Base-by-base conservation (phyloP, 2,797 vertebrate species). In the Notolabrus celidotus region DNA sequence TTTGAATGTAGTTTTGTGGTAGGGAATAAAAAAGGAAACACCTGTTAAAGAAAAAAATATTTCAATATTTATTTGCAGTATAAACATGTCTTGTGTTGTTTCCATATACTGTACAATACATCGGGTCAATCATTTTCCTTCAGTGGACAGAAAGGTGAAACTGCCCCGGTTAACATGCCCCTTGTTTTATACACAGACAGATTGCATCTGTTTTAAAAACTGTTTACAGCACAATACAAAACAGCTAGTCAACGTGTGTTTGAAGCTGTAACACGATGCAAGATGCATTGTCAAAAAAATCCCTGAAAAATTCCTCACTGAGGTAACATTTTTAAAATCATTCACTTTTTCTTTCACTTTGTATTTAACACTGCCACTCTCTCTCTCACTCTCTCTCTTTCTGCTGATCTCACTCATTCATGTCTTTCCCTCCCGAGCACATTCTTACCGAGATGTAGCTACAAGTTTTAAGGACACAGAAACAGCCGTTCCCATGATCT, bases 11-110 rank as follows among this genome's bases (percentile, higher is more conserved):
- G 2, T 16, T 23, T 39, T 12, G 29, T 23, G 15, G n/a, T 23
- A 29, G 71, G 16, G 73, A 81, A 93, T 77, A 89, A 86, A 84
- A 25, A 54, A 19, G 53, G 46, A 80, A 46, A 74, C 47, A 33
- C 19, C 3, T 66, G 64, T 93, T 97, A 97, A 96, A 95, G 95
- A 96, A 97, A 97, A 98, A 98, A 99, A 99, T 98, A 97, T 95
- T 92, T 94, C 93, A 92, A 93, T 96, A 97, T 99, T 99, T 98
- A 98, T 99, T 99, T 96, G 96, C 93, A 91, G 97, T 99, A 98
- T 96, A 98, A 99, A 98, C 97, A 97, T 94, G 95, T 97, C 93
- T 96, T 92, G 94, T 94, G 95, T 95, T 96, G 95, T 92, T 95
- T 97, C 92, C 94, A 95, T 93, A 94, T 88, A 93, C 91, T 93